Conservation (phyloP, 1,140 invertebrate species). For the Drosophila kanapiae region DNA sequence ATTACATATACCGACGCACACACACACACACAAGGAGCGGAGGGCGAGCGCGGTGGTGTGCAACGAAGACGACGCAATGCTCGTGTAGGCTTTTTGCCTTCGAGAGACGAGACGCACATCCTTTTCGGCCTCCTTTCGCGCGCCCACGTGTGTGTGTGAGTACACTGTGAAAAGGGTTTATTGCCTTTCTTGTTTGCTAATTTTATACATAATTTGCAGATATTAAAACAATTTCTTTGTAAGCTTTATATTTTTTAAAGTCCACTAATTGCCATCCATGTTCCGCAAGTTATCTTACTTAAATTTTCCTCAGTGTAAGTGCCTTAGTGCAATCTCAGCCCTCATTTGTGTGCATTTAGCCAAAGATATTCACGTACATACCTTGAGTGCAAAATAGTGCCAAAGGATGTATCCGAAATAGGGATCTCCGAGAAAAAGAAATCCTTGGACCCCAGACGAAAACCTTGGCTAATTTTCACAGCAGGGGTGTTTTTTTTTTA, state of each 20-base stretch:
- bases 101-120: slow-evolving; percentile 56
- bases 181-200: not conserved
- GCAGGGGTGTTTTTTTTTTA: slow-evolving; percentile 28
- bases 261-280: no score
- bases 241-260: no score
- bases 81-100: slow-evolving; percentile 65
- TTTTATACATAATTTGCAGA: not conserved
- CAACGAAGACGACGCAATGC: slow-evolving; percentile 67
- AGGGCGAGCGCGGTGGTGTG: slow-evolving; percentile 24
- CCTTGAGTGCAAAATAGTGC: not conserved
- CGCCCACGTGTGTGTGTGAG: slow-evolving; percentile 66
- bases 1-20: slow-evolving; percentile 25
- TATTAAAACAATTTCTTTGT: not conserved
- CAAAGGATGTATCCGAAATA: slow-evolving; percentile 2
- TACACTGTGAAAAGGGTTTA: not conserved
- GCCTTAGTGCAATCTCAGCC: slow-evolving; percentile 15
- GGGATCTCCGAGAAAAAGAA: slow-evolving; percentile 9
- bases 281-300: no score
- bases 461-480: slow-evolving; percentile 40
- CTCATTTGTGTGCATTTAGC: slow-evolving; percentile 22
- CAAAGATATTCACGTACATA: slow-evolving; percentile 9
- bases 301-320: slow-evolving; percentile 3
- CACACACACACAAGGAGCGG: slow-evolving; percentile 16
- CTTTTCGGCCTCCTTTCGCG: slow-evolving; percentile 74
- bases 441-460: slow-evolving; percentile 14